Evolutionary conservation across 1,140 invertebrate species (phyloP).

Genomic region (Drosophila nikananu): DNA sequence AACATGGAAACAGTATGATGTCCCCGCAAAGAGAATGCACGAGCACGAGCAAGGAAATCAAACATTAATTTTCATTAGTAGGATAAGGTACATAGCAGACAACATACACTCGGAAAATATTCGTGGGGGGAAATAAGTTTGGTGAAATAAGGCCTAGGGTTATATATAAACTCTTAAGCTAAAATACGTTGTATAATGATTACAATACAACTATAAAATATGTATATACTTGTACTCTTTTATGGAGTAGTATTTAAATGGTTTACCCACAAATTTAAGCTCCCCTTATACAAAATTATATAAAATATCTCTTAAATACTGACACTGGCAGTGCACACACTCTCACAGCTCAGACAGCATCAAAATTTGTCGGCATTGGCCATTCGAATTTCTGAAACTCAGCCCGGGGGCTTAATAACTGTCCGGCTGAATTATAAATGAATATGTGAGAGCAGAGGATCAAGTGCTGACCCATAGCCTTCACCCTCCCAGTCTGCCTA

Average conservation of each 20-base stretch:
- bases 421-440: slow-evolving; percentile 56
- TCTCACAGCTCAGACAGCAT: slow-evolving; percentile 15
- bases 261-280: neutral
- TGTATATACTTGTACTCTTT: too few relatives aligned
- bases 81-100: slow-evolving; percentile 18
- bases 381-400: slow-evolving; percentile 44
- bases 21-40: slow-evolving; percentile 25
- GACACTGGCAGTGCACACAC: neutral
- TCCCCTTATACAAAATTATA: neutral
- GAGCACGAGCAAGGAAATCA: slow-evolving; percentile 25
- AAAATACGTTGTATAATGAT: neutral
- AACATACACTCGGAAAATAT: slow-evolving; percentile 9
- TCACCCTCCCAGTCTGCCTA: neutral
- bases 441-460: slow-evolving; percentile 41
- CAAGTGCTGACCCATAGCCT: slow-evolving; percentile 17
- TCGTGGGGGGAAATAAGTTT: neutral
- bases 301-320: neutral
- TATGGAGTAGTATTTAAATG: neutral
- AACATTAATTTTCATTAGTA: slow-evolving; percentile 74
- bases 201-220: neutral
- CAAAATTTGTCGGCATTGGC: slow-evolving; percentile 41
- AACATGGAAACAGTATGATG: slow-evolving; percentile 34
- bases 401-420: slow-evolving; percentile 45
- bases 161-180: neutral
- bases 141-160: neutral